Base-by-base conservation (phyloP, 2,888 invertebrate genomes). In the Monochamus alternatus region DNA sequence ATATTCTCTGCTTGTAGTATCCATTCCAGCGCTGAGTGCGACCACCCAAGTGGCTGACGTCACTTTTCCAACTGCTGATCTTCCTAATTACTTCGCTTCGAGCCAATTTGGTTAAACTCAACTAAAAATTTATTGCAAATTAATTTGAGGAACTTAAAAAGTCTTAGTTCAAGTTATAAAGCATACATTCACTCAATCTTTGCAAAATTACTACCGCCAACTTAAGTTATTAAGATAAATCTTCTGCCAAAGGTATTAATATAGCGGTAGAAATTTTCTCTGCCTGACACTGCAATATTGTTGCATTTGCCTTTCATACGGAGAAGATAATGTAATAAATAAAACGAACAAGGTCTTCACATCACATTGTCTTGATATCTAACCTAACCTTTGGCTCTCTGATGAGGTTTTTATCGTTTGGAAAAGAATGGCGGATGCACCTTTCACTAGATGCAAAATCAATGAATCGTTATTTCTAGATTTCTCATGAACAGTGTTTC, bases 1-100 rank as follows among this genome's bases (percentile, higher is more conserved):
- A 67, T 74, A 30, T 74, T 58, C 73, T 65, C 70, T 14, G 65
- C 74, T 52, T 63, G 51, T 47, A 69, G 60, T 38, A 63, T 44
- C 71, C 71, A 71, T 52, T 71, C 71, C 63, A 65, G 60, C 60
- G 63, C 58, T 66, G 67, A 70, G 77, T 73, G 75, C 80, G 86
- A 83, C 86, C 86, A 86, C 86, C 86, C 86, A 86, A 85, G 85
- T 74, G 55, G 84, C 82, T 83, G 82, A 85, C 85, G 83, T 84
- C 84, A 83, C 81, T 81, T 84, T 84, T 84, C 84, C 79, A 77
- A 81, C 81, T 81, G 83, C 78, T 80, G 83, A 83, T 85, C 82
- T 82, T 81, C 85, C 83, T 86, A 85, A 86, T 86, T 86, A 82
- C 83, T 67, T 60, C 70, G 82, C 84, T 80, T 74, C 79, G 76